Percentiles rank a stretch among this genome's conserved stretches.
phyloP scores from a whole-genome alignment of 2,888 invertebrate species.

The Andricus quercusramuli region DNA sequence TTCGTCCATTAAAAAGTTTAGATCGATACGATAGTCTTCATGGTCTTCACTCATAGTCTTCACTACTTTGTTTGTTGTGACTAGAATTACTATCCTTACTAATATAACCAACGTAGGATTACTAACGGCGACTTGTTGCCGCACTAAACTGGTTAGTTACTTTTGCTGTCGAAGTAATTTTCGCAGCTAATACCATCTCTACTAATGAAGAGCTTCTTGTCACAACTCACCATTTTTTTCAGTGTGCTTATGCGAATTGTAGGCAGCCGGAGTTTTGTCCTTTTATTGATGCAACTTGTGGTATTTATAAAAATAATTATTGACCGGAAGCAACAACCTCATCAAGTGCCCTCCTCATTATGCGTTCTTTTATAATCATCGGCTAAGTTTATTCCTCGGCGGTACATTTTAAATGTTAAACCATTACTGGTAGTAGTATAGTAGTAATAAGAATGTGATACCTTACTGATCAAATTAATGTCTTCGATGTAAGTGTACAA shows the following conservation, averaged over 20 bases:
- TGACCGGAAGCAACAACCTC: not conserved
- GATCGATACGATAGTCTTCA: too few species aligned
- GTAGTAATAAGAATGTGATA: not conserved
- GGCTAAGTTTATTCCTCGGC: not conserved
- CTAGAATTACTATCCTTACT: too few species aligned
- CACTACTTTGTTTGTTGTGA: too few species aligned
- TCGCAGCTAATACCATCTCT: too few species aligned
- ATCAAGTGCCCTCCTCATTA: not conserved
- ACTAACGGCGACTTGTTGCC: too few species aligned
- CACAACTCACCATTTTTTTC: too few species aligned
- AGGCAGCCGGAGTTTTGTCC: not conserved
- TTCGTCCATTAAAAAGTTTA: too few species aligned
- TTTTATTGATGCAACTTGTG: not conserved
- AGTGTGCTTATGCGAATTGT: not conserved
- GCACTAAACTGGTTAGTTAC: too few species aligned
- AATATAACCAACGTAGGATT: too few species aligned
- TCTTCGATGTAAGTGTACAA: not conserved
- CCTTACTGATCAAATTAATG: not conserved
- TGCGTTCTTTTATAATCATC: not conserved
- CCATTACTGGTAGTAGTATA: not conserved
- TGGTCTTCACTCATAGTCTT: too few species aligned
- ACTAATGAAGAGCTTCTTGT: too few species aligned
- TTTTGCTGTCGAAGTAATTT: too few species aligned
- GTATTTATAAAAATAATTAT: conserved; percentile 18
- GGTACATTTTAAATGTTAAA: not conserved